Conservation (phyloP, 2,113 vertebrate species). For the Onychorhynchus coronatus region DNA sequence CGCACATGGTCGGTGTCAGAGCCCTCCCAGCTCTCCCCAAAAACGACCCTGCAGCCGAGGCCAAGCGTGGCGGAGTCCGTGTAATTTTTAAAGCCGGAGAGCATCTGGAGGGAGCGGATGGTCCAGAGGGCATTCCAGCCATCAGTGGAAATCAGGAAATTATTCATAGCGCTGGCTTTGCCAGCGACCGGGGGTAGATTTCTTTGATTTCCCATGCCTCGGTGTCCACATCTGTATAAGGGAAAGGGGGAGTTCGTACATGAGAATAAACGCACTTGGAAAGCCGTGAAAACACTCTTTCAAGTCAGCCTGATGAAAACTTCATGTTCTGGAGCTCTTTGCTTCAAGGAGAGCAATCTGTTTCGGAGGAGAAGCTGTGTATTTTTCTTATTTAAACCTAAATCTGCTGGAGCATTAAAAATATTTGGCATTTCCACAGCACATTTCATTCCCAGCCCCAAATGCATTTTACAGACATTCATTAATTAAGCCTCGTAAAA, state of each 20-base stretch:
- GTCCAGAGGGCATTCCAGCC: slow-evolving; percentile 30
- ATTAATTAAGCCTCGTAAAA: slow-evolving; percentile 60
- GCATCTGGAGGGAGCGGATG: neutral
- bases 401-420: slow-evolving; percentile 65
- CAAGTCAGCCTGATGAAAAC: slow-evolving; percentile 64
- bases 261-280: slow-evolving; percentile 18
- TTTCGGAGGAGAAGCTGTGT: slow-evolving; percentile 46
- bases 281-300: slow-evolving; percentile 53
- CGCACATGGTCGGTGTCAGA: neutral
- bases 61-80: neutral
- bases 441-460: slow-evolving; percentile 63
- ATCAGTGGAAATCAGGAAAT: slow-evolving; percentile 13
- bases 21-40: neutral
- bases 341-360: slow-evolving; percentile 55
- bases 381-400: slow-evolving; percentile 67
- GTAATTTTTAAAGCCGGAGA: neutral
- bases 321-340: slow-evolving; percentile 48
- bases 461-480: slow-evolving; percentile 57
- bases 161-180: neutral
- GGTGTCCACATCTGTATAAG: slow-evolving; percentile 43
- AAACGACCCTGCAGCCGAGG: neutral
- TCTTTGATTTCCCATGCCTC: slow-evolving; percentile 52
- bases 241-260: neutral
- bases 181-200: slow-evolving; percentile 4
- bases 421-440: slow-evolving; percentile 67